A percentile compares a stretch with the other conserved stretches of the same genome.
Conservation (phyloP, 2,113 vertebrate genomes). For the Cottus gobio region DNA sequence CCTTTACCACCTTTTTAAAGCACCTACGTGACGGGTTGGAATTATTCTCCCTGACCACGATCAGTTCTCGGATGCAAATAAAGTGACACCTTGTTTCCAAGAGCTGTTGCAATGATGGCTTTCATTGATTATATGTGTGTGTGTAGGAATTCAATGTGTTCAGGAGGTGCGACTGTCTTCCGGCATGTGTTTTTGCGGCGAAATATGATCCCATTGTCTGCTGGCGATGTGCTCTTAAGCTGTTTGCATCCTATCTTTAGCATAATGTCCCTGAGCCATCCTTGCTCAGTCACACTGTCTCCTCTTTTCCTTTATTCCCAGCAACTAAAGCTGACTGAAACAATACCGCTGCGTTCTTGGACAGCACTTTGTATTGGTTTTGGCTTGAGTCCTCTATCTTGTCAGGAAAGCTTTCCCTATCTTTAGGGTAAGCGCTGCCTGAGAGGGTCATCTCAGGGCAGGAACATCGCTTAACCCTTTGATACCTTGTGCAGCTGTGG, state of each 20-base stretch:
- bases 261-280: slow-evolving; percentile 47
- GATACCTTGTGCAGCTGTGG: slow-evolving; percentile 38
- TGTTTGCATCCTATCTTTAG: slow-evolving; percentile 28
- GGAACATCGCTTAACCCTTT: slow-evolving; percentile 37
- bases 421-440: slow-evolving; percentile 29
- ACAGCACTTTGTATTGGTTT: slow-evolving; percentile 58
- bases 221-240: slow-evolving; percentile 6
- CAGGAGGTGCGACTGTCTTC: neutral
- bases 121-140: neutral
- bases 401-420: slow-evolving; percentile 55
- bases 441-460: slow-evolving; percentile 41
- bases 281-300: slow-evolving; percentile 50
- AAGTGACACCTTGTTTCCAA: slow-evolving; percentile 7
- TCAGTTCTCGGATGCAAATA: neutral
- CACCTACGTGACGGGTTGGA: neutral
- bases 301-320: slow-evolving; percentile 64
- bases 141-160: neutral
- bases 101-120: neutral
- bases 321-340: slow-evolving; percentile 44
- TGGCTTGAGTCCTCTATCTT: slow-evolving; percentile 54
- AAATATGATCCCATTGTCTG: neutral
- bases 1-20: neutral
- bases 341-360: slow-evolving; percentile 29
- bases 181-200: neutral
- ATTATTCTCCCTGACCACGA: neutral